Evolutionary conservation across 2,888 invertebrate genomes (phyloP), one percentile per base, ranked within the genome.

Genomic region (Diloba caeruleocephala): DNA sequence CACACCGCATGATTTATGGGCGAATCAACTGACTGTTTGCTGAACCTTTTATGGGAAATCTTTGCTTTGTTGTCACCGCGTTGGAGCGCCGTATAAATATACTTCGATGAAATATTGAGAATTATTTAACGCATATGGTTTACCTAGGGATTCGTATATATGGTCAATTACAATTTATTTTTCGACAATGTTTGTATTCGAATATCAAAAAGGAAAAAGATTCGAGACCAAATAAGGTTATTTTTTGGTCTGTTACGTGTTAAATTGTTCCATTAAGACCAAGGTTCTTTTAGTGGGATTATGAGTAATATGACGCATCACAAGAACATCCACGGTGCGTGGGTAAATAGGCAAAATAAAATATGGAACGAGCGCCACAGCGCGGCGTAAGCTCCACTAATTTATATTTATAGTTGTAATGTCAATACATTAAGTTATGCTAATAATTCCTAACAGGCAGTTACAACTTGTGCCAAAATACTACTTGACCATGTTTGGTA

Each of bases 1-100:
- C 78, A 76, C 48, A 59, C 64, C 10, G 68, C 59, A 86, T 90
- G 90, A 91, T 91, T 90, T 89, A 91, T 90, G 87, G 76, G 75
- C 70, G 71, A 76, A 76, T 76, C 73, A 60, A 67, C 72, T 73
- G 74, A 82, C 83, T 85, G 83, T 81, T 80, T 81, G 81, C 81
- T 81, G 72, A 78, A 78, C 87, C 84, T 82, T 84, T 82, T 87
- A 87, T 77, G 84, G 84, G 73, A 76, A 85, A 87, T 85, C 82
- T 82, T 76, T 59, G 64, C 78, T 81, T 79, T 81, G 77, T 81
- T 76, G 79, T 62, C 76, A 78, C 71, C 76, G 73, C 71, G 49
- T 57, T 53, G 62, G 57, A 8, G 31, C 48, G 55, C 54, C 34
- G 37, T 61, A 58, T 78, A 78, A 78, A 80, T 78, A 77, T 78